phyloP scores from a whole-genome alignment of 2,797 vertebrate species.

The Xiphophorus birchmanni region DNA sequence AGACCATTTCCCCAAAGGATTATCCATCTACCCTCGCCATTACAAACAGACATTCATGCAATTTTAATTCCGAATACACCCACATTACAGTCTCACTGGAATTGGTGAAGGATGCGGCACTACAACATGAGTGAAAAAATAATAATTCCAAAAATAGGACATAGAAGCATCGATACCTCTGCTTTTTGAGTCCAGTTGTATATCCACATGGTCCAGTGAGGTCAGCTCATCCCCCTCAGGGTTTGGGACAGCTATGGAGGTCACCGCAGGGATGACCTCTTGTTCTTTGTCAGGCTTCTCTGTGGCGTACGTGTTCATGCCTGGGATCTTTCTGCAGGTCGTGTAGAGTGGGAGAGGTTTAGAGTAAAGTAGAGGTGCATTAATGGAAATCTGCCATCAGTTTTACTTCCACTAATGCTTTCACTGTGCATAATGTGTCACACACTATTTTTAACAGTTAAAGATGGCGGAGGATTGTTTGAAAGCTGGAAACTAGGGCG shows the following conservation, averaged over 20 bases:
- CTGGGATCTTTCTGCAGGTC: conserved; percentile 74
- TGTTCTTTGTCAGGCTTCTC: conserved; percentile 80
- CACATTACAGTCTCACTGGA: neutral
- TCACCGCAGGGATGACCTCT: conserved; percentile 78
- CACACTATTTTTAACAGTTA: conserved; percentile 72
- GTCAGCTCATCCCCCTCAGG: conserved; percentile 71
- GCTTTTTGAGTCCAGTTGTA: conserved; percentile 71
- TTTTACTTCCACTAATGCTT: conserved; percentile 67
- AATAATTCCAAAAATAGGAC: conserved; percentile 18
- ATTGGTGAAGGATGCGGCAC: neutral
- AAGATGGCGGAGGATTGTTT: conserved; percentile 60
- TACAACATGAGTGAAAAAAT: conserved; percentile 5
- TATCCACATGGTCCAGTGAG: conserved; percentile 70
- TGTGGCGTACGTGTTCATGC: conserved; percentile 72
- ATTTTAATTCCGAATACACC: neutral
- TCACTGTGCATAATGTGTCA: conserved; percentile 67
- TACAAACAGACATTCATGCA: conserved; percentile 1
- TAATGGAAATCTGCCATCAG: conserved; percentile 65
- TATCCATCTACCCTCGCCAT: neutral
- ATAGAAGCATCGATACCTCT: conserved; percentile 60
- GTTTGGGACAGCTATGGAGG: conserved; percentile 71
- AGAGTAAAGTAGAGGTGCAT: conserved; percentile 16
- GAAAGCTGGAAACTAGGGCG: conserved; percentile 67
- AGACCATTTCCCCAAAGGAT: neutral
- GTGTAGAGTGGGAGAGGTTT: neutral